Conservation (phyloP, 2,888 invertebrate genomes). For the Tetropium fuscum region DNA sequence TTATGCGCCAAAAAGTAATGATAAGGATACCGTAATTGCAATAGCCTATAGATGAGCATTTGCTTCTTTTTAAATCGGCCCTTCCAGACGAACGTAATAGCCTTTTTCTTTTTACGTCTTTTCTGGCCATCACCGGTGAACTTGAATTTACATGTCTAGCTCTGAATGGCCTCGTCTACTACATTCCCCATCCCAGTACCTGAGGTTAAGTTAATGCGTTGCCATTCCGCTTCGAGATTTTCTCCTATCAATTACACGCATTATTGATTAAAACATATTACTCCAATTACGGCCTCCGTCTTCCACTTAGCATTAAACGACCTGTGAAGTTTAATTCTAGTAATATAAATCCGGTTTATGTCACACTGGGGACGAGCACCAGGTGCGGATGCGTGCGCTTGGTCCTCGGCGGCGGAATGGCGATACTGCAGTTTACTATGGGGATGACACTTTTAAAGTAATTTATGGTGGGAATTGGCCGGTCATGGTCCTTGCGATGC, state of each 20-base stretch:
- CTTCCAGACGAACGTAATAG: conserved; percentile 45
- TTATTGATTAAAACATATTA: conserved; percentile 53
- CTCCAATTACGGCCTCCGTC: conserved; percentile 40
- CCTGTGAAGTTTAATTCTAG: conserved; percentile 45
- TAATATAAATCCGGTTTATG: conserved; percentile 32
- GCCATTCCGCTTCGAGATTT: conserved; percentile 29
- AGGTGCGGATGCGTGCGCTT: conserved; percentile 12
- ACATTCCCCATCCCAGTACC: conserved; percentile 17
- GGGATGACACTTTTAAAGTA: conserved; percentile 12
- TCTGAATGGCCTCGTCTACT: conserved; percentile 9
- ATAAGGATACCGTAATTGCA: too few species aligned
- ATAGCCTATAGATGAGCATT: too few species aligned
- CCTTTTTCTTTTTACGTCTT: conserved; percentile 25
- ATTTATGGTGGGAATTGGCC: too few species aligned
- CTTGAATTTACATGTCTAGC: not conserved
- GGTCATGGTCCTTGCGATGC: too few species aligned
- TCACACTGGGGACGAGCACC: conserved; percentile 13
- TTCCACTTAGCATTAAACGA: conserved; percentile 45
- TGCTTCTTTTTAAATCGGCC: too few species aligned
- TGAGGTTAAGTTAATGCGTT: conserved; percentile 32
- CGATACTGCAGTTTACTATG: conserved; percentile 11
- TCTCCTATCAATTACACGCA: conserved; percentile 52
- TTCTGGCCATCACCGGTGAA: not conserved
- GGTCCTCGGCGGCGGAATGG: conserved; percentile 5
- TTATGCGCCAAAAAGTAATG: too few species aligned